These are phyloP conservation scores for Phodopus roborovskii DNA, from an alignment of 2,113 vertebrate genomes.

Conservation along the genomic window DNA sequence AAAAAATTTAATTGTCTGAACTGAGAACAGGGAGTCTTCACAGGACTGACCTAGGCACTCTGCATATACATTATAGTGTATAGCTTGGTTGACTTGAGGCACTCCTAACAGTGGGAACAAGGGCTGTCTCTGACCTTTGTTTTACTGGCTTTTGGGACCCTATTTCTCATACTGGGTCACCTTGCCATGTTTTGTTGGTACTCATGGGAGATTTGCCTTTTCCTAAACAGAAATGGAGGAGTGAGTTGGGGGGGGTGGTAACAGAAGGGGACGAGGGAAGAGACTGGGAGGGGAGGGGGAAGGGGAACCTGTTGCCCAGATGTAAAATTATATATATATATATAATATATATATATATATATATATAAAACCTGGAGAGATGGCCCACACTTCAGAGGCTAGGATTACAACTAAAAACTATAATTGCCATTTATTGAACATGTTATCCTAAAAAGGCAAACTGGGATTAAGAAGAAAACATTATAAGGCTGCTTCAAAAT, in stretches of 20 bases:
- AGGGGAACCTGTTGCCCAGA: too few relatives aligned
- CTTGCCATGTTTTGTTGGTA: not conserved
- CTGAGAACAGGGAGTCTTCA: not conserved
- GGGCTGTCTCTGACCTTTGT: not conserved
- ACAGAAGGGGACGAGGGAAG: not conserved
- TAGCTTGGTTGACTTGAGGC: not conserved
- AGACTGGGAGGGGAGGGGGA: too few relatives aligned
- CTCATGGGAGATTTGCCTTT: not conserved
- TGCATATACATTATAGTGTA: not conserved
- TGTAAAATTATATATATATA: too few relatives aligned
- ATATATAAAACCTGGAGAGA: too few relatives aligned
- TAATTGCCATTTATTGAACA: not conserved
- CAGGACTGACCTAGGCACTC: not conserved
- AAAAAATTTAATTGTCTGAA: not conserved
- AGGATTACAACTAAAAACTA: not conserved
- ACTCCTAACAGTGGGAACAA: not conserved
- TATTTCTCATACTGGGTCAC: not conserved
- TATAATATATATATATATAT: too few relatives aligned
- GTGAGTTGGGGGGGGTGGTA: not conserved
- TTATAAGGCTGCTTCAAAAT: not conserved
- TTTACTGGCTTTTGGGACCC: not conserved
- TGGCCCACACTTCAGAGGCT: too few relatives aligned
- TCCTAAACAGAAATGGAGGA: not conserved
- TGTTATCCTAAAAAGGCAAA: not conserved
- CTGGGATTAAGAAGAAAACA: not conserved